A percentile compares a stretch with the other conserved stretches of the same genome.
These are phyloP conservation scores for Acholoe squamosa DNA, from an alignment of 2,888 invertebrate genomes.

Conservation along the genomic window DNA sequence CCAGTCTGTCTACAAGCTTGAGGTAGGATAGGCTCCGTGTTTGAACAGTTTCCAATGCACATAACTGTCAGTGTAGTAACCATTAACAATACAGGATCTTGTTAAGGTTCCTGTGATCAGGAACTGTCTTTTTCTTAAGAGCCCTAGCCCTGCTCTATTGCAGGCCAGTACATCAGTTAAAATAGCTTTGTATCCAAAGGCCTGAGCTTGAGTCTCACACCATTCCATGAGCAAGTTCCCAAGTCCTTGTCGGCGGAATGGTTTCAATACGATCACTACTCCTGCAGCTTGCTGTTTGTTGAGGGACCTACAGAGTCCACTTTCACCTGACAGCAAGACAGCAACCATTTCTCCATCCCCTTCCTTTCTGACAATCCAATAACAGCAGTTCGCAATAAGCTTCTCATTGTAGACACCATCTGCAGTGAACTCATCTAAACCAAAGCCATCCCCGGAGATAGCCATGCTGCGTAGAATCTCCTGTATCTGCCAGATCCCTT, in stretches of 20 bases:
- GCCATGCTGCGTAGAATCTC: neutral
- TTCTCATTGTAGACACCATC: conserved; percentile 41
- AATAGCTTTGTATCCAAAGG: neutral
- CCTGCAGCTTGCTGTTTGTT: neutral
- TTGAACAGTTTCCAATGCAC: neutral
- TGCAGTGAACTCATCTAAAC: conserved; percentile 38
- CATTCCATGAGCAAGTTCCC: neutral
- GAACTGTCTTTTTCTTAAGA: neutral
- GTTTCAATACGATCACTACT: neutral
- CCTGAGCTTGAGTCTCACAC: neutral
- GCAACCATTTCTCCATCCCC: neutral
- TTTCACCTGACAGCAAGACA: neutral
- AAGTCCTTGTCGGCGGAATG: neutral
- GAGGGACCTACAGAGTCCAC: neutral
- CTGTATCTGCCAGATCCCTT: neutral
- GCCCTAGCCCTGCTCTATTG: neutral
- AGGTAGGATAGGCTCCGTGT: no score
- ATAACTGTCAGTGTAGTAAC: neutral
- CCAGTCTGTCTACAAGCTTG: no score
- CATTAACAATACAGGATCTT: neutral
- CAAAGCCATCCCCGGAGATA: neutral
- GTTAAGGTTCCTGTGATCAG: neutral
- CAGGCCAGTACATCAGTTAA: neutral
- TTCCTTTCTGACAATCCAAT: neutral
- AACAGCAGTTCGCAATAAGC: neutral